These are phyloP conservation scores for Pedetes capensis DNA, from an alignment of 2,113 vertebrate genomes.

Conservation along the genomic window DNA sequence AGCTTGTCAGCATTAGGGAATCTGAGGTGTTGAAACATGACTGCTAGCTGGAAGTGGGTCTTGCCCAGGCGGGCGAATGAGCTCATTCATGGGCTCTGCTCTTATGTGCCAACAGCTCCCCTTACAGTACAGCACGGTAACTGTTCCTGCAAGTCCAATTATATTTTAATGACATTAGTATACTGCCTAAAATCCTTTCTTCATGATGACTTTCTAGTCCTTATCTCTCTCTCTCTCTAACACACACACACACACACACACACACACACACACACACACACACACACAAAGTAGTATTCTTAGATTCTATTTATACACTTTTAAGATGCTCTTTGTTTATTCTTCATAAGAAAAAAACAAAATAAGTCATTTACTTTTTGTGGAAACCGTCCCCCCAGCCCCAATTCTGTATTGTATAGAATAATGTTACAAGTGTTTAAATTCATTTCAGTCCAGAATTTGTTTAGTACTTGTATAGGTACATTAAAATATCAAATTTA, in stretches of 20 bases:
- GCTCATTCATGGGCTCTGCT: slow-evolving; percentile 77
- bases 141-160: slow-evolving; percentile 80
- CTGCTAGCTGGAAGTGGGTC: slow-evolving; percentile 84
- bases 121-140: slow-evolving; percentile 82
- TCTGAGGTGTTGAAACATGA: slow-evolving; percentile 88
- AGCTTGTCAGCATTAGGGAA: slow-evolving; percentile 88
- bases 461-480: not conserved
- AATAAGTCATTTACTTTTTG: slow-evolving; percentile 42
- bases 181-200: slow-evolving; percentile 72
- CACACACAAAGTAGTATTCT: not conserved
- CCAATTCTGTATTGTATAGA: slow-evolving; percentile 19
- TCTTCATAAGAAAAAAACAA: slow-evolving; percentile 45
- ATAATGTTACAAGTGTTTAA: slow-evolving; percentile 32
- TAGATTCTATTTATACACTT: slow-evolving; percentile 51
- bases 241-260: not conserved
- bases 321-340: slow-evolving; percentile 34
- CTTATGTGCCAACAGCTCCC: slow-evolving; percentile 86
- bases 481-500: slow-evolving; percentile 36
- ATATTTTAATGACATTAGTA: slow-evolving; percentile 57
- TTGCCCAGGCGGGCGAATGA: slow-evolving; percentile 80
- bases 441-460: slow-evolving; percentile 29
- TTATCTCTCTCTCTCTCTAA: too few relatives aligned
- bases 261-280: not conserved
- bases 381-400: not conserved
- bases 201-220: slow-evolving; percentile 58